Base-by-base conservation (phyloP, 2,797 vertebrate genomes). In the Esox masquinongy region DNA sequence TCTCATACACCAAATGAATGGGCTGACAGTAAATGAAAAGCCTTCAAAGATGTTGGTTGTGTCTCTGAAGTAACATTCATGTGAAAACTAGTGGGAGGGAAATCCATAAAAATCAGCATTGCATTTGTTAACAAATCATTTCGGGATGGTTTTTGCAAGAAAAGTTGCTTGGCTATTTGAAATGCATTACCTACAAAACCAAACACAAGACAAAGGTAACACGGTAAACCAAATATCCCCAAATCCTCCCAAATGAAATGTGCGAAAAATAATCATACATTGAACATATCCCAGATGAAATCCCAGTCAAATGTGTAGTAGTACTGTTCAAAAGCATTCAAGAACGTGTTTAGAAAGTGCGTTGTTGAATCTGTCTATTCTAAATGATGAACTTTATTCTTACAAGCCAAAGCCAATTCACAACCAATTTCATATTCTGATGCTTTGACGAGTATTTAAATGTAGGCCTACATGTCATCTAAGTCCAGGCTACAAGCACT, bases 21-120 rank as follows among this genome's bases (percentile, higher is more conserved):
- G 70, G 29, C 49, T 70, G 69, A 51, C 26, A 51, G 43, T 47
- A 26, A 12, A 70, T 12, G 47, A 70, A 70, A 70, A 51, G 47
- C 47, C 39, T 70, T 70, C 47, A 50, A 19, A 70, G 47, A 51
- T 51, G 15, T 50, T n/a, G 3, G 15, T n/a, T 22, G 43, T 26
- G 68, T 49, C 68, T 70, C 47, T 29, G 68, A 50, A 70, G 68
- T 51, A 31, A 29, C 22, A 22, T 15, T 47, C 14, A 69, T 69
- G 68, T 39, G 47, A 49, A 29, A 34, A 61, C 12, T 47, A 16
- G 72, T 16, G 16, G 14, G 61, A 47, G n/a, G 24, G 22, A 19
- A 5, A 7, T 19, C 63, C 31, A 70, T 39, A 29, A n/a, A 50
- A 36, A 51, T 12, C 11, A 50, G n/a, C 36, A 43, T n/a, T 29